Percentiles rank a stretch among this genome's conserved stretches.
phyloP scores from a whole-genome alignment of 2,113 vertebrate species.

The Strix aluco region DNA sequence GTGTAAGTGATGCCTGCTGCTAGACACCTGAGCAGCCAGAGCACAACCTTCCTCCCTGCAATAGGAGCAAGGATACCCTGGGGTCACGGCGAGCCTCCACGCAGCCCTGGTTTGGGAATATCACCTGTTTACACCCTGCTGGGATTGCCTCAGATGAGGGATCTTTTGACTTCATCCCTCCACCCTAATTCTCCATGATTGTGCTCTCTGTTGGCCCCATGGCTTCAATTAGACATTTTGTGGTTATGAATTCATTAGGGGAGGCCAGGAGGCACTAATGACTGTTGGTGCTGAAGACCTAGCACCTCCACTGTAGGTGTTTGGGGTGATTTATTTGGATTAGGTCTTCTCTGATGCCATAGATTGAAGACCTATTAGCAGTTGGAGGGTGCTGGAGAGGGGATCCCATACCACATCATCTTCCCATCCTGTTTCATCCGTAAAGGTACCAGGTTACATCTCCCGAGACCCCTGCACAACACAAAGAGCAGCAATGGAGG shows the following conservation, averaged over 20 bases:
- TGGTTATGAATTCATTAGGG: neutral
- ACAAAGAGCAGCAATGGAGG: neutral
- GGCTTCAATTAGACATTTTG: neutral
- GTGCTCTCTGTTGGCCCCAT: neutral
- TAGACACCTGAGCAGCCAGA: neutral
- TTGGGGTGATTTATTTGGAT: neutral
- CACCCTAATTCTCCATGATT: neutral
- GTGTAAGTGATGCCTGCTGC: neutral
- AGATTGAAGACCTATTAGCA: neutral
- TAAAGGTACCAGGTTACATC: neutral
- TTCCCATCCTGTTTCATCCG: neutral
- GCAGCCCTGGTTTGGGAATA: neutral
- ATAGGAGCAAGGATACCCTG: neutral
- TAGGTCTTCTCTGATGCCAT: neutral
- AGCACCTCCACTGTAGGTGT: neutral
- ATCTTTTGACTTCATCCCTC: neutral
- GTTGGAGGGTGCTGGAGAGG: neutral
- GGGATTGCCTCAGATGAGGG: neutral
- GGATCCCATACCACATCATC: fast-evolving
- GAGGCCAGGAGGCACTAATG: neutral
- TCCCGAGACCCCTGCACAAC: neutral
- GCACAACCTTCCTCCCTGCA: neutral
- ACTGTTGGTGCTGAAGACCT: neutral
- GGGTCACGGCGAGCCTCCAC: neutral
- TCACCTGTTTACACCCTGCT: neutral